Evolutionary conservation across 1,140 invertebrate species (phyloP).

Genomic region (Ips typographus): DNA sequence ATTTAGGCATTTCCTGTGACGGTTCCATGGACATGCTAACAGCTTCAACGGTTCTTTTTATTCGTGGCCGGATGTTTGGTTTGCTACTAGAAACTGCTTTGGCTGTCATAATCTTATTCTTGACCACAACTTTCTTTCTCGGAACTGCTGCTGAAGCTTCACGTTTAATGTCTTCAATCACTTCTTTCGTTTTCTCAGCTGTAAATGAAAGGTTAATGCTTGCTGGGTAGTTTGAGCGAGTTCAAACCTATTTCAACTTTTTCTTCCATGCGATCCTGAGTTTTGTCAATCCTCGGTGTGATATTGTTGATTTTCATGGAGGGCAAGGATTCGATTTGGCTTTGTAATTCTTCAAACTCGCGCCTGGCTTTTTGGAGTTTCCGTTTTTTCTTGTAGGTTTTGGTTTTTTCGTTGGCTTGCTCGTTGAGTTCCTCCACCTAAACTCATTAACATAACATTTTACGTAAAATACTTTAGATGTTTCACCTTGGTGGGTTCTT

Average conservation of each 20-base stretch:
- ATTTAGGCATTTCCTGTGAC: neutral
- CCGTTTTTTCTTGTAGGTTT: neutral
- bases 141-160: neutral
- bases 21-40: neutral
- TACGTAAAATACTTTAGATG: too few species aligned
- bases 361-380: neutral
- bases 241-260: conserved; percentile 6
- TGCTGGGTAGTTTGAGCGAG: neutral
- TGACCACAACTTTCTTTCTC: too few species aligned
- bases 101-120: too few species aligned
- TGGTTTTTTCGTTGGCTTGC: neutral
- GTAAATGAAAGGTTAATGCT: neutral
- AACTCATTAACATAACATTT: too few species aligned
- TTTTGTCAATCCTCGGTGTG: conserved; percentile 6
- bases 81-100: too few species aligned
- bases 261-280: conserved; percentile 8
- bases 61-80: neutral
- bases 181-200: conserved; percentile 10
- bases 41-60: too few species aligned
- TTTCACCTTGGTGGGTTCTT: neutral
- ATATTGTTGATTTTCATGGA: neutral
- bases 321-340: neutral
- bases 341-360: neutral
- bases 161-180: conserved; percentile 2
- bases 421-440: conserved; percentile 11